Evolutionary conservation across 1,140 invertebrate genomes (phyloP), one percentile per base, ranked within the genome.

Genomic region (Drosophila baimaii): DNA sequence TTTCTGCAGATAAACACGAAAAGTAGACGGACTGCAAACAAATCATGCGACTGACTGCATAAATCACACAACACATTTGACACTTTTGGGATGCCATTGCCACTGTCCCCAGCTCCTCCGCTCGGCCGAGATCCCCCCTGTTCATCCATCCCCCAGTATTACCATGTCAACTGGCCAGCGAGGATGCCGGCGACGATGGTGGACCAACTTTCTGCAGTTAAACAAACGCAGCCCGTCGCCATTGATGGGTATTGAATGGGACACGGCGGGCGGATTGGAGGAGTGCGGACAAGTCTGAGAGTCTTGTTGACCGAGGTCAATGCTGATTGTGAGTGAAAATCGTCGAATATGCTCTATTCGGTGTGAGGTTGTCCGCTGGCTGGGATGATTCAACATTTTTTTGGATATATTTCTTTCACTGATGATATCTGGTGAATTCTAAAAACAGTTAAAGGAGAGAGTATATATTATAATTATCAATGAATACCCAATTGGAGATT

Each of bases 21-120:
- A 85, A 82, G 77, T 79, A 82, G 86, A 86, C 77, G 82, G 88
- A 90, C 81, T 90, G 86, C 79, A 82, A 86, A 90, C 86, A 90
- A 90, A 90, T 90, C 88, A 90, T 90, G 76, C 86, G 79, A 84
- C 82, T 75, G 82, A 90, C 86, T 90, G 86, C 86, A 90, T 90
- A 90, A 86, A 90, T 90, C 86, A 90, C 82, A 82, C 83, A 81
- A 82, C 77, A 80, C 81, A 83, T 90, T 90, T 90, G 86, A 90
- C 86, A 90, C 82, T 90, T 90, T 90, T 77, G 79, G 84, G 84
- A 88, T 88, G 84, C 84, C 72, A 83, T 81, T 61, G 62, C 59
- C 77, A 54, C 62, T 35, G 37, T 49, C 21, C 21, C 33, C 23
- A 2, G 19, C 71, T 19, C 31, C 6, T 23, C 44, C 12, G 52